Conservation (phyloP, 2,113 vertebrate species). For the Hippoglossus stenolepis region DNA sequence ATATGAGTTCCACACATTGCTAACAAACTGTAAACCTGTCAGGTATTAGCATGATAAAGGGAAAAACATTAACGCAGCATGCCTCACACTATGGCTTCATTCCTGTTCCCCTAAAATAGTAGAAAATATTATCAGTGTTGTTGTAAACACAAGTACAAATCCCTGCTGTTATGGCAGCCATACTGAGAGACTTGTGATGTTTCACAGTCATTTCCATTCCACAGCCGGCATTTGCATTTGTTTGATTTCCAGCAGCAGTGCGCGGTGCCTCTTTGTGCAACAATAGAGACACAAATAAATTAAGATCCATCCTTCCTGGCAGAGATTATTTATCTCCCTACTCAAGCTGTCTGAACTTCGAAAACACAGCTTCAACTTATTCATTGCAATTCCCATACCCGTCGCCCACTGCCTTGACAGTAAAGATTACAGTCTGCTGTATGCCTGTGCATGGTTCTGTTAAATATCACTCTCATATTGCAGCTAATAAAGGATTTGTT, state of each 20-base stretch:
- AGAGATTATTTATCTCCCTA: slow-evolving; percentile 66
- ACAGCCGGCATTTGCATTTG: slow-evolving; percentile 69
- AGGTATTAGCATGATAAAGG: slow-evolving; percentile 52
- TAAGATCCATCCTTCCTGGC: slow-evolving; percentile 64
- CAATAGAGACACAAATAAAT: slow-evolving; percentile 73
- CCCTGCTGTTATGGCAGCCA: slow-evolving; percentile 56
- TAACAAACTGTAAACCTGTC: slow-evolving; percentile 24
- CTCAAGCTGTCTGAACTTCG: slow-evolving; percentile 58
- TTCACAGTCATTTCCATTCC: slow-evolving; percentile 64
- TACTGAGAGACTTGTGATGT: slow-evolving; percentile 65
- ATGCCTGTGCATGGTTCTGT: slow-evolving; percentile 11
- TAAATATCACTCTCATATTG: slow-evolving; percentile 30
- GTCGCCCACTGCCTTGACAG: slow-evolving; percentile 42
- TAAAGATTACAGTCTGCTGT: slow-evolving; percentile 20
- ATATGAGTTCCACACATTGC: slow-evolving; percentile 11
- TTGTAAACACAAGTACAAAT: slow-evolving; percentile 72
- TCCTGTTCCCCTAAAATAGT: slow-evolving; percentile 47
- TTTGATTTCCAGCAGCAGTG: slow-evolving; percentile 69
- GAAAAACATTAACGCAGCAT: slow-evolving; percentile 27
- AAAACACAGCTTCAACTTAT: slow-evolving; percentile 47
- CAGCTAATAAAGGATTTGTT: slow-evolving; percentile 49
- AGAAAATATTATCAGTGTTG: slow-evolving; percentile 57
- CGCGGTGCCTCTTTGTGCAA: slow-evolving; percentile 57
- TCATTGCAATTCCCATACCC: slow-evolving; percentile 52
- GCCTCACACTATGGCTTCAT: slow-evolving; percentile 37